Base-by-base conservation (phyloP, 1,140 invertebrate species). In the Drosophila erecta region DNA sequence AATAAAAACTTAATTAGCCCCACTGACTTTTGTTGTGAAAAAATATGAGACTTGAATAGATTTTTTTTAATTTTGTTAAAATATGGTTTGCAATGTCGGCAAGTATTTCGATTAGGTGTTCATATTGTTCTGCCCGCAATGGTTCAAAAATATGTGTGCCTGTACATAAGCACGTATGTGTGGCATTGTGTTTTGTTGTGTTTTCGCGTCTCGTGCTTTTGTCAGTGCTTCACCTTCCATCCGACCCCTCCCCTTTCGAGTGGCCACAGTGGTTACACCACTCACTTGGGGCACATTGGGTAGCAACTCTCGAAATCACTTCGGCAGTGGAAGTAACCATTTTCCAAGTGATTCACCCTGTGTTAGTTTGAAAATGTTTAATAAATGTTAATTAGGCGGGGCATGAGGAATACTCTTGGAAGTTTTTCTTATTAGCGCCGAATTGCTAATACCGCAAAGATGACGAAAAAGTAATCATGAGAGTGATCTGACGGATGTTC, bases 371-470 rank as follows among this genome's bases (percentile, higher is more conserved):
- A 40, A 40, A 64, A 40, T 22, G 17, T 43, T 69, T 65, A 70
- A 85, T 61, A 30, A 24, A 57, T 76, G 70, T 59, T 86, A 86
- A 86, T 81, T 81, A 54, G 37, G 51, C 43, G 64, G 56, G 54
- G 66, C 54, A 73, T 86, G 77, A 56, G 76, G 76, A 85, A 77
- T 77, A 73, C 46, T 44, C 47, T 77, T 53, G 81, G 83, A 87
- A 86, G 65, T 61, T 86, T 89, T 89, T 76, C 59, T 58, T 59
- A 76, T 86, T 86, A 86, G 70, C 84, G 17, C 57, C n/a, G n/a
- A 59, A 38, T 56, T 83, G 83, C 79, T 86, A 86, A 86, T 66
- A 61, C 47, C 47, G 4, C 54, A 57, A 53, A 51, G 27, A 46
- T 78, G 53, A 74, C 44, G 46, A 46, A 71, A 69, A 75, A 47